Base-by-base conservation (phyloP, 1,140 invertebrate species). In the Lordiphosa collinella region DNA sequence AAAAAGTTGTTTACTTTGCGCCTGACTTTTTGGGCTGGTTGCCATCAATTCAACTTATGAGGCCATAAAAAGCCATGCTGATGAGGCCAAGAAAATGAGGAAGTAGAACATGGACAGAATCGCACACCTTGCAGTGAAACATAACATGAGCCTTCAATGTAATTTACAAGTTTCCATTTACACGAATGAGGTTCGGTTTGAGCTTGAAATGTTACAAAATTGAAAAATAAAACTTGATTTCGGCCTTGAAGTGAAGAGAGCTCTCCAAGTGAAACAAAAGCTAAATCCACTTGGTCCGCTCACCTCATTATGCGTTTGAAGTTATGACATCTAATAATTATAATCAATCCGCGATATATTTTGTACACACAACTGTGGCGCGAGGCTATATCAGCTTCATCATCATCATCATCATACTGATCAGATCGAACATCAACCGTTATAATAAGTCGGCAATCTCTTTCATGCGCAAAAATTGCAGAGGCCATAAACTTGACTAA, bases 21-120 rank as follows among this genome's bases (percentile, higher is more conserved):
- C 57, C 34, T 48, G 22, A 16, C 29, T 41, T 29, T 29, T 29
- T 29, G 25, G 25, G 6, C 34, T 11, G 34, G 14, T 9, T 32
- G 7, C 8, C 14, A 29, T 31, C 29, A 46, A 44, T 14, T 13
- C 35, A 40, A 47, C 59, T 72, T 75, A 50, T 57, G 44, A 58
- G 57, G 56, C 67, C 67, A 72, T 72, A 78, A 78, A 78, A 78
- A 63, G 67, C 35, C 44, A 50, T 35, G 13, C 34, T 47, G 60
- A 36, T 13, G 35, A 25, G 32, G 34, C 6, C 25, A 49, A 25
- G 31, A 36, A 25, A 9, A 37, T 29, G 25, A 25, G 41, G 32
- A 40, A 36, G 10, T 49, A 35, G 41, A 44, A 53, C 50, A 41
- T 38, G 38, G 43, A 44, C 52, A 54, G 14, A 14, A 25, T 22